These are phyloP conservation scores for Aphelenchoides avenae DNA, from an alignment of 1,140 invertebrate species.

Conservation along the genomic window DNA sequence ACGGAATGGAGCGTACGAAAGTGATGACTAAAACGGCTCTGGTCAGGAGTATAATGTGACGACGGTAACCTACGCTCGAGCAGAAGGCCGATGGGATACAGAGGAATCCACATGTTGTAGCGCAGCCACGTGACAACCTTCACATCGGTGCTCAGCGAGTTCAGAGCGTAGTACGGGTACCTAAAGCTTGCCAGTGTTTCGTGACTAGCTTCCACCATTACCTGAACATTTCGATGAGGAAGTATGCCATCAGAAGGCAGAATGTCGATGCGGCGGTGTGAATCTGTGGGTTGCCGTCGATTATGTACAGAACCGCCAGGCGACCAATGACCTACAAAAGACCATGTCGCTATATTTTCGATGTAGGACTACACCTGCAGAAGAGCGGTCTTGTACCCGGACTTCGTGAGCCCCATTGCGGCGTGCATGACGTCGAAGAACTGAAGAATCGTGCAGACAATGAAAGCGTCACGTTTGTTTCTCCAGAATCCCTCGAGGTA, in stretches of 20 bases:
- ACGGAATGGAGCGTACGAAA: conserved; percentile 14
- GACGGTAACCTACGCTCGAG: conserved; percentile 17
- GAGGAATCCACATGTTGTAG: conserved; percentile 22
- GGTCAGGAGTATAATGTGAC: not conserved
- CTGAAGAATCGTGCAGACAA: conserved; percentile 13
- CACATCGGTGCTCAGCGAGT: conserved; percentile 11
- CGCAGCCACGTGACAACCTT: conserved; percentile 10
- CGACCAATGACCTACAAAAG: conserved; percentile 11
- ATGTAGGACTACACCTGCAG: conserved; percentile 18
- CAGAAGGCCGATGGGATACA: conserved; percentile 18
- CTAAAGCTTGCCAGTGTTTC: not conserved
- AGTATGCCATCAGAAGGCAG: conserved; percentile 9
- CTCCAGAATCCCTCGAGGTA: conserved; percentile 20
- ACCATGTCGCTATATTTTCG: not conserved
- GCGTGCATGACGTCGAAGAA: conserved; percentile 17
- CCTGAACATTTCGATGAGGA: conserved; percentile 18
- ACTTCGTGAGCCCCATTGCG: conserved; percentile 17
- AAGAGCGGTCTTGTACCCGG: conserved; percentile 11
- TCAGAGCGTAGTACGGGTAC: conserved; percentile 18
- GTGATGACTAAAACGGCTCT: conserved; percentile 8
- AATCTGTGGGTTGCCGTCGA: conserved; percentile 4
- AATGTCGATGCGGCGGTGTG: conserved; percentile 9
- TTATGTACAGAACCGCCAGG: conserved; percentile 16
- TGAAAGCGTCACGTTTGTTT: not conserved
- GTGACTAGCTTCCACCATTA: not conserved